Evolutionary conservation across 2,113 vertebrate species (phyloP).

Genomic region (Amphiprion ocellaris): DNA sequence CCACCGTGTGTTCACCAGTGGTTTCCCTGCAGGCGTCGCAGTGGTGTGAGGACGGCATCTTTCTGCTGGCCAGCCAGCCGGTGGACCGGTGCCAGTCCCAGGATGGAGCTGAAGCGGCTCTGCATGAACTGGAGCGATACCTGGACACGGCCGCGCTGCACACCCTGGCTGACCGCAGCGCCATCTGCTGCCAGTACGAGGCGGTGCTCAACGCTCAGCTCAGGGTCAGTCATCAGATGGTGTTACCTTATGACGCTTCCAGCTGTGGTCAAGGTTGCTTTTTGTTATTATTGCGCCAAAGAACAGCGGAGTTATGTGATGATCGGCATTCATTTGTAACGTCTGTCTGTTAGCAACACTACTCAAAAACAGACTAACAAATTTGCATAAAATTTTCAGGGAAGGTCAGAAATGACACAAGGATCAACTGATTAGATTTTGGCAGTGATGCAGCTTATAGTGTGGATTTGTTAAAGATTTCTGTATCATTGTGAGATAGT

Average conservation of each 20-base stretch:
- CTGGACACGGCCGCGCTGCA: slow-evolving; percentile 88
- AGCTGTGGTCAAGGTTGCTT: neutral
- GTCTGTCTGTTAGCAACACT: too few species aligned
- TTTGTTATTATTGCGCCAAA: neutral
- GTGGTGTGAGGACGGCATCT: slow-evolving; percentile 97
- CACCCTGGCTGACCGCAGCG: slow-evolving; percentile 86
- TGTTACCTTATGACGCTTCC: neutral
- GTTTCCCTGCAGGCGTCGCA: slow-evolving; percentile 84
- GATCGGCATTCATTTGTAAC: too few species aligned
- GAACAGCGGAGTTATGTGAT: too few species aligned
- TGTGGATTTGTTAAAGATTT: too few species aligned
- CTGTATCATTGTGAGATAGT: too few species aligned
- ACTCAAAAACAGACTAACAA: too few species aligned
- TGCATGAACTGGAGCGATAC: slow-evolving; percentile 95
- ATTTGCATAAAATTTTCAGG: too few species aligned
- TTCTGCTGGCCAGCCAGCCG: slow-evolving; percentile 92
- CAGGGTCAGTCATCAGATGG: slow-evolving; percentile 81
- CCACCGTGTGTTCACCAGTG: neutral
- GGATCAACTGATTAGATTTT: too few species aligned
- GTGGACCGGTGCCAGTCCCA: slow-evolving; percentile 98
- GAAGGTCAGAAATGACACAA: too few species aligned
- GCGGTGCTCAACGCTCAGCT: slow-evolving; percentile 90
- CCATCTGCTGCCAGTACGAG: slow-evolving; percentile 90
- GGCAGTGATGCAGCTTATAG: too few species aligned
- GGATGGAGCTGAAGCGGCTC: slow-evolving; percentile 95